These are phyloP conservation scores for Apis laboriosa DNA, from an alignment of 1,140 invertebrate species.

Conservation along the genomic window DNA sequence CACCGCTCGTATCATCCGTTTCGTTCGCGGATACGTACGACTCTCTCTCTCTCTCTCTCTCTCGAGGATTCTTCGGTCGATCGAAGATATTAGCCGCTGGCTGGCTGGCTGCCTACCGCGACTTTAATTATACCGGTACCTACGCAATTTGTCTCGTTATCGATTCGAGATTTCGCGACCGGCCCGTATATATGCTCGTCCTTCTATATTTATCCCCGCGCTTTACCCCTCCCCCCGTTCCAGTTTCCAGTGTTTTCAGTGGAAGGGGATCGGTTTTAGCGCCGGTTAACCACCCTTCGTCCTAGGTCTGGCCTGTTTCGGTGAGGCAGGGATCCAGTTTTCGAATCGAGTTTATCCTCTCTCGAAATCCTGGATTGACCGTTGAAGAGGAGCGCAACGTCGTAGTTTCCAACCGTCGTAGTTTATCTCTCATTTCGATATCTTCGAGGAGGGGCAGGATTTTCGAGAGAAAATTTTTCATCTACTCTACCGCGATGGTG, in stretches of 20 bases:
- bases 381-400: no score
- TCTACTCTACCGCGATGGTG: background rate
- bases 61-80: slow-evolving; percentile 33
- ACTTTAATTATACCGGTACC: slow-evolving; percentile 44
- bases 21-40: slow-evolving; percentile 10
- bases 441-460: no score
- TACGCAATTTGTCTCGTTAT: slow-evolving; percentile 50
- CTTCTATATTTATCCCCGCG: no score
- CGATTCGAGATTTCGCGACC: slow-evolving; percentile 43
- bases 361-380: slow-evolving; percentile 61
- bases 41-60: background rate
- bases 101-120: background rate
- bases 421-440: no score
- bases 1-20: slow-evolving; percentile 38
- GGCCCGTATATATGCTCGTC: background rate
- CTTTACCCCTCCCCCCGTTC: background rate
- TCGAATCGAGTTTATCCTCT: slow-evolving; percentile 77
- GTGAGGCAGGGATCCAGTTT: slow-evolving; percentile 78
- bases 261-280: slow-evolving; percentile 2
- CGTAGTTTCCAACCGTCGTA: no score
- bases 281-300: slow-evolving; percentile 9
- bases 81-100: slow-evolving; percentile 23
- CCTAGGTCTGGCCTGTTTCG: slow-evolving; percentile 1
- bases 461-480: background rate
- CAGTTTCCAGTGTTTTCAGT: slow-evolving; percentile 15